Evolutionary conservation across 2,888 invertebrate species (phyloP).

Genomic region (Lacanobia oleracea): DNA sequence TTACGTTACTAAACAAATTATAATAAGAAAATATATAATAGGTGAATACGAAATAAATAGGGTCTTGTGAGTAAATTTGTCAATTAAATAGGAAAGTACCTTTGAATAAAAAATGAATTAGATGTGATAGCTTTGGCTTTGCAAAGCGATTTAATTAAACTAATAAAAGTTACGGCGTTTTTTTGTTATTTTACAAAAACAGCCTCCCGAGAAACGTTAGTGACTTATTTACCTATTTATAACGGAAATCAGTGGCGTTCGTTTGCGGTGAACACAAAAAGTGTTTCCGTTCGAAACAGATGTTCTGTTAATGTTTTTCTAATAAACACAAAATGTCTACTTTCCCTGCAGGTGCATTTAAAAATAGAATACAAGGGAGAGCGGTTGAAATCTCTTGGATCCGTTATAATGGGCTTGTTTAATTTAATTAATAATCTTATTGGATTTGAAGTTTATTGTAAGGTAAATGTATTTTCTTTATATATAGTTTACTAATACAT

Average conservation of each 20-base stretch:
- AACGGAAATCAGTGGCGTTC: constrained; percentile 83
- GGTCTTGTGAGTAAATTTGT: background rate
- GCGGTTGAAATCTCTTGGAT: constrained; percentile 36
- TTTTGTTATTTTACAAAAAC: no score
- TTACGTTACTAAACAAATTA: no score
- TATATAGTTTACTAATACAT: no score
- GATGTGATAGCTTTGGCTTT: background rate
- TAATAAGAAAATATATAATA: no score
- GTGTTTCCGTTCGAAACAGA: constrained; percentile 83
- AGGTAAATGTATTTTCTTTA: background rate
- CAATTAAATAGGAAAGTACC: background rate
- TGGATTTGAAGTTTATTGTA: background rate
- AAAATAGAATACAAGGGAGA: constrained; percentile 60
- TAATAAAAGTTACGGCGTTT: background rate
- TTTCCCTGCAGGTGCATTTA: constrained; percentile 74
- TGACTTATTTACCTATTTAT: constrained; percentile 84
- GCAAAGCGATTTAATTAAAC: background rate
- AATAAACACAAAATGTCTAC: constrained; percentile 67
- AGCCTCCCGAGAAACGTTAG: constrained; percentile 52
- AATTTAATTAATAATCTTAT: constrained; percentile 27
- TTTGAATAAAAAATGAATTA: background rate
- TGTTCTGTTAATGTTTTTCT: constrained; percentile 73
- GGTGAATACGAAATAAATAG: background rate
- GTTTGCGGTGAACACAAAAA: constrained; percentile 83
- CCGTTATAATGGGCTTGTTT: constrained; percentile 20